Evolutionary conservation across 2,888 invertebrate genomes (phyloP), one percentile per base, ranked within the genome.

Genomic region (Tetragonula carbonaria): DNA sequence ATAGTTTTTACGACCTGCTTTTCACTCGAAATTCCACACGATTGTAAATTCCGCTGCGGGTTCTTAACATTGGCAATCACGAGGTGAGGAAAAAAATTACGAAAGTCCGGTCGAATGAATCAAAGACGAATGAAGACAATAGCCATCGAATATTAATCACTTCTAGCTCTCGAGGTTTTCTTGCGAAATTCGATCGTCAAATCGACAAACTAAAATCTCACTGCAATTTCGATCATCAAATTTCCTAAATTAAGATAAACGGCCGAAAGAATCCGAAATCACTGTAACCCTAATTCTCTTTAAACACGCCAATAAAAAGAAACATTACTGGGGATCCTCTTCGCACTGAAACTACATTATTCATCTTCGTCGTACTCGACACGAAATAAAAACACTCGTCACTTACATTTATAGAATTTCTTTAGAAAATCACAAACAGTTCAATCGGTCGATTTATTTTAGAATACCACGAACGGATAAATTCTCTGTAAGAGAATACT

Each of bases 21-120:
- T 67, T 73, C 57, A 33, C 63, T 63, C 5, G 38, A 57, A 68
- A 82, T 59, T 53, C 4, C 70, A 14, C 13, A 2, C 4, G 45
- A 2, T 23, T 45, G 45, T 45, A 8, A 45, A 45, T 45, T 45
- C 45, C 8, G 38, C 8, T 38, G 8, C 8, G 8, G 38, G 38
- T 38, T 38, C 38, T 38, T 38, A 38, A 38, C 38, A 38, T 8
- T 38, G 38, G 6, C 38, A 38, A 6, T 8, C 45, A 2, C 45
- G 1, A 45, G 45, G 11, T 11, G 2, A 45, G 45, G 45, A 45
- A 1, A 59, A n/a, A n/a, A 2, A n/a, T 75, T 45, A 6, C 38
- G 21, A 45, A 55, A 23, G 6, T 55, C 38, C 53, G 14, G 18
- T 51, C 57, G 38, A 66, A 38, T 62, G 45, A 23, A 57, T 50